Conservation (phyloP, 1,140 invertebrate genomes). For the Brachionus calyciflorus region DNA sequence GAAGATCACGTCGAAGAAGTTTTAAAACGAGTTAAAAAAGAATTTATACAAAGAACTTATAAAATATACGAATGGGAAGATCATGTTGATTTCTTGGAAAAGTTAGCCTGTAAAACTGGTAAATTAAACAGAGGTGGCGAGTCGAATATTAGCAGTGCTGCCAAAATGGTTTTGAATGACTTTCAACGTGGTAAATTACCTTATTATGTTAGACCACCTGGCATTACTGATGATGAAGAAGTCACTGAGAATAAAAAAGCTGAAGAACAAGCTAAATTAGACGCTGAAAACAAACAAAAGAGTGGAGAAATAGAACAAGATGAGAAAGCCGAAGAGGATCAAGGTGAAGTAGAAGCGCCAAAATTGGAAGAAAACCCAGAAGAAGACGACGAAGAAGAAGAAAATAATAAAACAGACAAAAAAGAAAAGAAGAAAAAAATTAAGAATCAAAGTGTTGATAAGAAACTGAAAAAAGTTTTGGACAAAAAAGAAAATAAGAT, state of each 20-base stretch:
- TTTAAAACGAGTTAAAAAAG: constrained; percentile 78
- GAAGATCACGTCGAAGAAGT: constrained; percentile 88
- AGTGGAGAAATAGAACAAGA: not conserved
- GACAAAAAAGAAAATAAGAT: constrained; percentile 5
- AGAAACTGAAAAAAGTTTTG: not conserved
- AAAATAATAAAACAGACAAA: not conserved
- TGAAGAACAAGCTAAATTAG: not conserved
- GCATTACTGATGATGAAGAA: constrained; percentile 24
- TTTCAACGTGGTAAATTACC: constrained; percentile 96
- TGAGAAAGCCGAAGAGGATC: not conserved
- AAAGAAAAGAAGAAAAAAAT: not conserved
- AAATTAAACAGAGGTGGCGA: constrained; percentile 93
- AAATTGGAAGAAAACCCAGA: not conserved
- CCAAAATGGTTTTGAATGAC: constrained; percentile 95
- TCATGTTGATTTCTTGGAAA: constrained; percentile 83
- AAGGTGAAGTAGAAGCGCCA: not conserved
- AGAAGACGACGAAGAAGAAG: not conserved
- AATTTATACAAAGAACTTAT: constrained; percentile 88
- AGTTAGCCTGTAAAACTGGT: constrained; percentile 78
- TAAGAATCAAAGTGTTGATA: not conserved
- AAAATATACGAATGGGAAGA: constrained; percentile 76
- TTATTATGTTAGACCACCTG: constrained; percentile 67
- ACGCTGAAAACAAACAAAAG: not conserved
- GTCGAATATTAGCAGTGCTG: constrained; percentile 79
- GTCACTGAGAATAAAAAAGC: not conserved